phyloP scores from a whole-genome alignment of 2,797 vertebrate genomes.

The Mallotus villosus region DNA sequence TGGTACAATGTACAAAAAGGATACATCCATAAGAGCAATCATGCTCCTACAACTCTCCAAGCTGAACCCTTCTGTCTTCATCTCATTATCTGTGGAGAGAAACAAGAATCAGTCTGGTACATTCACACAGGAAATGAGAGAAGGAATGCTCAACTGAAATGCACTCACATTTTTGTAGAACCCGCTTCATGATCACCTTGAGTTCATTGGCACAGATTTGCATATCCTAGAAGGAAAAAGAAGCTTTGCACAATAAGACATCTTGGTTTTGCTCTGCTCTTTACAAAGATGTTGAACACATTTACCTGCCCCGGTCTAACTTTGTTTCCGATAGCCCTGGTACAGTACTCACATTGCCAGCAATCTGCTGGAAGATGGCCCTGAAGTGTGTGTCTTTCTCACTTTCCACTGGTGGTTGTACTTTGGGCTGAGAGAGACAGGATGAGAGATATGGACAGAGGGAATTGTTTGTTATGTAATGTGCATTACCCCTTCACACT shows the following conservation, averaged over 20 bases:
- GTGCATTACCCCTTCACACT: slow-evolving; percentile 17
- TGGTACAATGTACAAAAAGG: slow-evolving; percentile 65
- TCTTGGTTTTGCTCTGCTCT: neutral
- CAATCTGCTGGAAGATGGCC: slow-evolving; percentile 88
- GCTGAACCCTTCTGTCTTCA: slow-evolving; percentile 88
- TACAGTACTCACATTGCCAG: slow-evolving; percentile 85
- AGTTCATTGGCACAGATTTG: slow-evolving; percentile 94
- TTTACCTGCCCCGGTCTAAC: neutral
- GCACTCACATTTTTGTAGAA: slow-evolving; percentile 86
- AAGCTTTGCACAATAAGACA: too few relatives aligned
- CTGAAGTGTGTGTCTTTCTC: slow-evolving; percentile 89
- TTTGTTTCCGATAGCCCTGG: neutral
- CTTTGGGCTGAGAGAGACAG: slow-evolving; percentile 62
- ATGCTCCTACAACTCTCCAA: slow-evolving; percentile 97
- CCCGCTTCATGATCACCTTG: slow-evolving; percentile 84
- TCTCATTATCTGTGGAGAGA: slow-evolving; percentile 79
- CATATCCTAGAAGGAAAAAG: slow-evolving; percentile 84
- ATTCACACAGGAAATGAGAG: neutral
- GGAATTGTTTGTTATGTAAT: neutral
- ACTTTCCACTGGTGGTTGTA: slow-evolving; percentile 64
- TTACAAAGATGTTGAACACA: neutral
- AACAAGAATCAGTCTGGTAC: neutral
- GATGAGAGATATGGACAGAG: neutral
- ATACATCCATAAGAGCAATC: slow-evolving; percentile 99
- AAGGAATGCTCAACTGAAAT: too few relatives aligned